Evolutionary conservation across 2,888 invertebrate genomes (phyloP), one percentile per base, ranked within the genome.

Genomic region (Poecilobothrus nobilitatus): DNA sequence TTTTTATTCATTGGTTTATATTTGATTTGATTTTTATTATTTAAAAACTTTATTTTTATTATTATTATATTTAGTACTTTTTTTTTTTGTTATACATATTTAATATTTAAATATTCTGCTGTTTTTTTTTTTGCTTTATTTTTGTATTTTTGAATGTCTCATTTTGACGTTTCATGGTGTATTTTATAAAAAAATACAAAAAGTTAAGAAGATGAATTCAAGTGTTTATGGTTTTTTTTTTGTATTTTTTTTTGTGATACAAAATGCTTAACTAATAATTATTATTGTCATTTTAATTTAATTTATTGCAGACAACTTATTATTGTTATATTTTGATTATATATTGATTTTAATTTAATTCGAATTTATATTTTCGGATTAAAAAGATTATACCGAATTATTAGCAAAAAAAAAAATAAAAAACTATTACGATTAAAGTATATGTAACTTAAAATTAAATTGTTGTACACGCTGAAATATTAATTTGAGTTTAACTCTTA

Each of bases 241-340:
- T 53, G 1, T 15, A 3, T 53, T 53, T 53, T 15, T 12, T 53
- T 53, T 53, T 53, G 53, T 53, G 53, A 53, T 53, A 53, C 53
- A 53, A 53, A 53, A 53, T 53, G 53, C 15, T 53, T 18, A 53
- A 53, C 53, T 53, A 53, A 53, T 53, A 53, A 53, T 53, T 53
- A 15, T 53, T 53, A 53, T 53, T 53, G 53, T 53, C 53, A 53
- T 53, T 53, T 53, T 53, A 53, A 53, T 53, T 53, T 53, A 18
- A 53, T 53, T 53, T 53, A 53, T 53, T 53, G 53, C 53, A 53
- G 53, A 53, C 53, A 53, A 53, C 53, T 53, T 53, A 53, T 53
- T 53, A 53, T 37, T 37, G 9, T 37, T 37, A 37, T 53, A 53
- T 53, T 53, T 53, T 15, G 53, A 53, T 53, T 53, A 18, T 53